phyloP scores from a whole-genome alignment of 2,113 vertebrate species.

The Mohoua ochrocephala region DNA sequence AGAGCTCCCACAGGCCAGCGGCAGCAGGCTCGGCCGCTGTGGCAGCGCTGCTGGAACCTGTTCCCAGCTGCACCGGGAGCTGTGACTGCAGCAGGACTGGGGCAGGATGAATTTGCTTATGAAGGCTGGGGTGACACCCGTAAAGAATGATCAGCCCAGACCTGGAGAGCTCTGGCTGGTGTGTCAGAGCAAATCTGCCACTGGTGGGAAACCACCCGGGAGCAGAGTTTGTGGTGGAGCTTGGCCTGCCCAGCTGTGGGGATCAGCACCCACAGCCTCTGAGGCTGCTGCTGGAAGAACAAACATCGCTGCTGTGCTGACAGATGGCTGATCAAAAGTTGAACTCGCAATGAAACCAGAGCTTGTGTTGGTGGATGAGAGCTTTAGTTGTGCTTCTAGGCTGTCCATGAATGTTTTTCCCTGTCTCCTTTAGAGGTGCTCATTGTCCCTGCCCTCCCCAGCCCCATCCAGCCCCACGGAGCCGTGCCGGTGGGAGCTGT shows the following conservation, averaged over 20 bases:
- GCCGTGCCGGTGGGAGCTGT: not conserved
- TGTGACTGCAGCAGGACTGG: not conserved
- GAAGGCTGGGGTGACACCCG: not conserved
- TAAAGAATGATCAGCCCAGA: not conserved
- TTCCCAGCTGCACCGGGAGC: not conserved
- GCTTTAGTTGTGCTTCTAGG: not conserved
- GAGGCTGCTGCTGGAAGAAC: not conserved
- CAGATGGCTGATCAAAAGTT: not conserved
- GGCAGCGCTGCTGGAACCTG: not conserved
- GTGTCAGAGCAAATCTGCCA: not conserved
- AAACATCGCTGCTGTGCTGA: not conserved
- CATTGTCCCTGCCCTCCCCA: not conserved
- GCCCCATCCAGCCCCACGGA: rapidly evolving
- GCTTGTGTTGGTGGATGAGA: not conserved
- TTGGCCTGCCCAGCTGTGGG: not conserved
- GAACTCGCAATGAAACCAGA: not conserved
- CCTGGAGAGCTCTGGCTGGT: not conserved
- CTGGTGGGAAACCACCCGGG: not conserved
- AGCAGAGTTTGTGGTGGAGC: not conserved
- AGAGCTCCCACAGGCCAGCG: not conserved
- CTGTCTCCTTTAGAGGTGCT: not conserved
- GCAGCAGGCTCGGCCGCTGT: rapidly evolving
- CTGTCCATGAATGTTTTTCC: not conserved
- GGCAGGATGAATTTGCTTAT: not conserved
- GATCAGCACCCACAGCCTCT: not conserved